Percentiles rank a stretch among this genome's conserved stretches.
Conservation (phyloP, 2,113 vertebrate genomes). For the Tychaedon coryphoeus region DNA sequence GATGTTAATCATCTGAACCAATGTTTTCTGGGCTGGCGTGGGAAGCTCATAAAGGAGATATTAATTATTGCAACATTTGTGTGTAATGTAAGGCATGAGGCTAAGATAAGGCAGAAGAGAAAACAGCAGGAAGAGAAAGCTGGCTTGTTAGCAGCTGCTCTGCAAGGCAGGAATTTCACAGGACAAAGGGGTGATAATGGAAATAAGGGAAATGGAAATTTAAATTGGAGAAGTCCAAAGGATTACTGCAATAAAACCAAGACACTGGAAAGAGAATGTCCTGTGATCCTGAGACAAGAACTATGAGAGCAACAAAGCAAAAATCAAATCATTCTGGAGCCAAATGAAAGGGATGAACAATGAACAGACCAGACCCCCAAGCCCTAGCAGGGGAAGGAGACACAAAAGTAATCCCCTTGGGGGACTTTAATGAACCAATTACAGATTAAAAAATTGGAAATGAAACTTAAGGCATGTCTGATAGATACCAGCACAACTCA, state of each 20-base stretch:
- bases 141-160: not conserved
- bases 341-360: not conserved
- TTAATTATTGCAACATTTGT: not conserved
- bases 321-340: not conserved
- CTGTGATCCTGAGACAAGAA: not conserved
- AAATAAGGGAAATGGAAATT: not conserved
- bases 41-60: not conserved
- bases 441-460: not conserved
- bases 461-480: not conserved
- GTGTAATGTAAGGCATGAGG: not conserved
- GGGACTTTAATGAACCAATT: not conserved
- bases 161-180: not conserved
- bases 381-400: not conserved
- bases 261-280: not conserved
- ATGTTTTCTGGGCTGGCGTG: not conserved
- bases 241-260: not conserved
- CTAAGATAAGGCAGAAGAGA: not conserved
- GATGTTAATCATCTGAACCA: not conserved
- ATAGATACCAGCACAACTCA: not conserved
- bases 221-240: not conserved
- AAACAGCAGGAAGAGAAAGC: not conserved
- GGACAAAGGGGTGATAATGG: not conserved
- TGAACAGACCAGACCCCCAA: not conserved
- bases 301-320: not conserved
- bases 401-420: not conserved